These are phyloP conservation scores for Lasioglossum oenotherae DNA, from an alignment of 2,888 invertebrate species.

Conservation along the genomic window DNA sequence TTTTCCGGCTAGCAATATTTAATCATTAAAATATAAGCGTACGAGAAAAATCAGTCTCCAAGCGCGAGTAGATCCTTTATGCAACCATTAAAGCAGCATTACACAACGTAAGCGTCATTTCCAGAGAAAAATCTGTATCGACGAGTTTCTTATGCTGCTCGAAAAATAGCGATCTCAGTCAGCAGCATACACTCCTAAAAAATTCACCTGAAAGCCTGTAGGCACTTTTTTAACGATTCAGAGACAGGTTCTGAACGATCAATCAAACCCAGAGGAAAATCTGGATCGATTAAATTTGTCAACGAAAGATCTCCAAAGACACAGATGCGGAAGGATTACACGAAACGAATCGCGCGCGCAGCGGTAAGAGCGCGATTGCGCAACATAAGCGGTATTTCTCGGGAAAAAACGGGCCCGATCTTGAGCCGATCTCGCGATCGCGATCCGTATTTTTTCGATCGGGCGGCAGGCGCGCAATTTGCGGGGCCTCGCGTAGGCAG, in stretches of 20 bases:
- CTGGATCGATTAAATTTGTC: too few species aligned
- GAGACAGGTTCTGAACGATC: not conserved
- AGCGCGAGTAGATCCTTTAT: not conserved
- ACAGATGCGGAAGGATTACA: not conserved
- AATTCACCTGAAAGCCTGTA: too few species aligned
- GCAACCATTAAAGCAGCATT: not conserved
- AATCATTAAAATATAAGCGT: too few species aligned
- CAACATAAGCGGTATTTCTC: not conserved
- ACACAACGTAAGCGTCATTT: not conserved
- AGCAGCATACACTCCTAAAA: not conserved
- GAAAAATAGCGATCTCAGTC: too few species aligned
- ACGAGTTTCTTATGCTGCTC: too few species aligned
- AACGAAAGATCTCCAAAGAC: not conserved
- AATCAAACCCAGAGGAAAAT: too few species aligned
- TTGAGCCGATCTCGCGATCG: not conserved
- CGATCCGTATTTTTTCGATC: conserved; percentile 2
- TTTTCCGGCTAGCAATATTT: not conserved
- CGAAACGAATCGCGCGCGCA: not conserved
- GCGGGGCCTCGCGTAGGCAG: conserved; percentile 12
- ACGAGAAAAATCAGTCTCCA: too few species aligned
- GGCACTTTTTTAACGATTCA: not conserved
- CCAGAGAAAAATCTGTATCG: not conserved
- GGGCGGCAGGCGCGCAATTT: conserved; percentile 18
- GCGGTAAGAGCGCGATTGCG: not conserved
- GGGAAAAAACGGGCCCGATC: not conserved